These are phyloP conservation scores for Sarcophaga bullata DNA, from an alignment of 1,140 invertebrate genomes.

Conservation along the genomic window DNA sequence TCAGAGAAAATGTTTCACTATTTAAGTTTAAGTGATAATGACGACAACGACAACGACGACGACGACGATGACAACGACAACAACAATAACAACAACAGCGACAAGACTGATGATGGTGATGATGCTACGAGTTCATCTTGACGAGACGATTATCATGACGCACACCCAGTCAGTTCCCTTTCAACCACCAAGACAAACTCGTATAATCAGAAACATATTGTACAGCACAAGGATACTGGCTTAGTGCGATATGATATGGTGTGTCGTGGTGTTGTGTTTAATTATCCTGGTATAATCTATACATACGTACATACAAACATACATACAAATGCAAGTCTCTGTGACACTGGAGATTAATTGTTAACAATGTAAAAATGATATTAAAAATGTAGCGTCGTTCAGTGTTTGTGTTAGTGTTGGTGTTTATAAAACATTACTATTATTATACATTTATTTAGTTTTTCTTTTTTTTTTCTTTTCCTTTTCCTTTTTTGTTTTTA, in stretches of 20 bases:
- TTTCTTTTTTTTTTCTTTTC: neutral
- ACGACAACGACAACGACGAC: neutral
- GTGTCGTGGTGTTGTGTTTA: too few species aligned
- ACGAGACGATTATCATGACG: neutral
- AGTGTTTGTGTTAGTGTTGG: neutral
- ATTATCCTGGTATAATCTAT: too few species aligned
- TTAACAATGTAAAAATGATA: constrained; percentile 30
- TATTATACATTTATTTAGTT: neutral
- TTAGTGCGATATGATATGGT: too few species aligned
- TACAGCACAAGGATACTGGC: too few species aligned
- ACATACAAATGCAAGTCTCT: neutral
- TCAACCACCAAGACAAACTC: too few species aligned
- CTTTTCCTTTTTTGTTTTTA: constrained; percentile 16
- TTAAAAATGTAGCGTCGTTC: neutral
- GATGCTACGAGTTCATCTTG: constrained; percentile 17
- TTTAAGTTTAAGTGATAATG: constrained; percentile 34
- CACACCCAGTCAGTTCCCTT: neutral
- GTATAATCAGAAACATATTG: too few species aligned
- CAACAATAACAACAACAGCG: too few species aligned
- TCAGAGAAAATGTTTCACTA: neutral
- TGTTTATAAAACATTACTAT: constrained; percentile 24
- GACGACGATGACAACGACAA: constrained; percentile 28
- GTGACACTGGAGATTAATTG: constrained; percentile 35
- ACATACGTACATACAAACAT: too few species aligned
- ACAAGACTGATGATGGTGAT: neutral